Base-by-base conservation (phyloP, 2,888 invertebrate species). In the Cephonodes hylas region DNA sequence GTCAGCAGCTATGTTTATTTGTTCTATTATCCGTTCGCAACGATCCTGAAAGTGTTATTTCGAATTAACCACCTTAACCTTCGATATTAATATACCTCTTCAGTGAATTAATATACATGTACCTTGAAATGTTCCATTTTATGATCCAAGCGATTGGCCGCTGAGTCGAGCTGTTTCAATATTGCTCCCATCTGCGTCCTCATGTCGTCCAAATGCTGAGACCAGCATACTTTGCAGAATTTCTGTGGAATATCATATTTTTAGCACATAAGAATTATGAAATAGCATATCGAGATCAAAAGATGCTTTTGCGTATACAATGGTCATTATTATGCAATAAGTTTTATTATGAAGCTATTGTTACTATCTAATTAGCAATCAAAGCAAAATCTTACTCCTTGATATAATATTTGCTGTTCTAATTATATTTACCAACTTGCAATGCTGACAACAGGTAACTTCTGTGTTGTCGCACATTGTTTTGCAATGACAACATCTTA, bases 191-290 rank as follows among this genome's bases (percentile, higher is more conserved):
- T 84, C 77, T 94, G 94, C 22, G 89, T 88, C 70, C 93, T 88
- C 80, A 95, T 87, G 64, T 94, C 94, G 22, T 91, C 88, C 63
- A 94, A 82, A 74, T 95, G 95, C 42, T 91, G 91, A 4, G 89
- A 83, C 94, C 94, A 95, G 76, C 95, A 95, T 6, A 93, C 82
- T 13, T 85, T 83, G 76, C 95, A 95, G 74, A 94, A 94, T 67
- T 90, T 89, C 95, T 95, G 76, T 62, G 80, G 38, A 4, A 18
- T 46, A 7, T 25, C 27, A 6, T n/a, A 6, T 18, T 20, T 45
- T 44, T 6, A 18, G 6, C 45, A 18, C 8, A n/a, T 15, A 42
- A 42, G 3, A 44, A 6, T 13, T 2, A 5, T n/a, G 10, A 0
- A 42, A 42, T 20, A n/a, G n/a, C n/a, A n/a, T n/a, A n/a, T n/a